Percentiles rank a stretch among this genome's conserved stretches.
Evolutionary conservation across 2,113 vertebrate genomes (phyloP).

Genomic region (Lepus europaeus): DNA sequence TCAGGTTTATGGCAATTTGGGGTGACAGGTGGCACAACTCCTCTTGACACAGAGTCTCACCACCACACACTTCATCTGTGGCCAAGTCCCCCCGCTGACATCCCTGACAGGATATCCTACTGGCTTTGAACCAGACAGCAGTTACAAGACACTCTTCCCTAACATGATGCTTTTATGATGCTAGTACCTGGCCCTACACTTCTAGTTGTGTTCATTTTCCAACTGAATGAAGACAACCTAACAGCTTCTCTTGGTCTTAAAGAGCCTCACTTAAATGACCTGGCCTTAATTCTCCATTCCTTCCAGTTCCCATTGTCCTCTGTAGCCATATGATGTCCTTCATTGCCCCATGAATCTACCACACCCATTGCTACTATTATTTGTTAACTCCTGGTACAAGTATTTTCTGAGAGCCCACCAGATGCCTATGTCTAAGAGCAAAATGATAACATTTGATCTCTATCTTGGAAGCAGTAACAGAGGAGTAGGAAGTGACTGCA

Average conservation of each 20-base stretch:
- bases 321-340: not conserved
- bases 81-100: not conserved
- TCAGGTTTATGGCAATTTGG: not conserved
- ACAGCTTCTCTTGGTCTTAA: not conserved
- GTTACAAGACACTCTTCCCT: not conserved
- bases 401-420: not conserved
- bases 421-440: not conserved
- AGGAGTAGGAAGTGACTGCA: not conserved
- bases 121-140: not conserved
- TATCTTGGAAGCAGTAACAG: not conserved
- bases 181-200: not conserved
- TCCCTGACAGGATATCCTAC: not conserved
- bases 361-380: not conserved
- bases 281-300: not conserved
- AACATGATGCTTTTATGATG: not conserved
- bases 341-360: not conserved
- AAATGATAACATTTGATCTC: not conserved
- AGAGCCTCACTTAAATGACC: not conserved
- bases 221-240: not conserved
- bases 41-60: not conserved
- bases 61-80: not conserved
- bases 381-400: not conserved
- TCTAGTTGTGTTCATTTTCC: not conserved
- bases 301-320: not conserved
- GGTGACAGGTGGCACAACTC: not conserved